phyloP scores from a whole-genome alignment of 1,140 invertebrate genomes.

The Tachypleus tridentatus region DNA sequence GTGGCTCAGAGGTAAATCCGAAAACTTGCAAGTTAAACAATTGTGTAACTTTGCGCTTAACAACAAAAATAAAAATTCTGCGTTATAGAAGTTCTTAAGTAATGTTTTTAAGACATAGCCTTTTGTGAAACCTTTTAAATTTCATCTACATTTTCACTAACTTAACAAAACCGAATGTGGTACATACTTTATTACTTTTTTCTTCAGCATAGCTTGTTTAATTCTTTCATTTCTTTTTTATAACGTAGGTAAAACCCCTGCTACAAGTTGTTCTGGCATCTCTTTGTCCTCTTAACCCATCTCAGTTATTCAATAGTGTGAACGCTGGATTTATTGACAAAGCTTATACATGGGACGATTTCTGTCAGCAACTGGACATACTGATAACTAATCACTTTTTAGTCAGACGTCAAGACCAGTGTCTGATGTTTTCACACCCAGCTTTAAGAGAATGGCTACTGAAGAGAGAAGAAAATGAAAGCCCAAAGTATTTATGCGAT shows the following conservation, averaged over 20 bases:
- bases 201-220: too few species aligned
- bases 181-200: too few species aligned
- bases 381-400: constrained; percentile 58
- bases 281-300: constrained; percentile 72
- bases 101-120: too few species aligned
- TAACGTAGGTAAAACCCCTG: constrained; percentile 40
- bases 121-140: too few species aligned
- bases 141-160: too few species aligned
- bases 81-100: too few species aligned
- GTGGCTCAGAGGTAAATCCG: too few species aligned
- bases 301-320: constrained; percentile 86
- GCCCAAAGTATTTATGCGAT: constrained; percentile 74
- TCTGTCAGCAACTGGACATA: constrained; percentile 66
- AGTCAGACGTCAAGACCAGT: constrained; percentile 75
- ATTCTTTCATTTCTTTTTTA: constrained; percentile 9
- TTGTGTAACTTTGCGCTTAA: too few species aligned
- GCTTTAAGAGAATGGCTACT: constrained; percentile 94
- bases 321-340: constrained; percentile 67
- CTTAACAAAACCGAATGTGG: too few species aligned
- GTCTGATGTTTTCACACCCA: constrained; percentile 93
- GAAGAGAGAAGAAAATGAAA: constrained; percentile 75
- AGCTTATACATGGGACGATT: constrained; percentile 69
- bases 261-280: constrained; percentile 79
- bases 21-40: too few species aligned
- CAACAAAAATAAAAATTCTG: too few species aligned